These are phyloP conservation scores for Peromyscus aztecus DNA, from an alignment of 2,797 vertebrate species.

Conservation along the genomic window DNA sequence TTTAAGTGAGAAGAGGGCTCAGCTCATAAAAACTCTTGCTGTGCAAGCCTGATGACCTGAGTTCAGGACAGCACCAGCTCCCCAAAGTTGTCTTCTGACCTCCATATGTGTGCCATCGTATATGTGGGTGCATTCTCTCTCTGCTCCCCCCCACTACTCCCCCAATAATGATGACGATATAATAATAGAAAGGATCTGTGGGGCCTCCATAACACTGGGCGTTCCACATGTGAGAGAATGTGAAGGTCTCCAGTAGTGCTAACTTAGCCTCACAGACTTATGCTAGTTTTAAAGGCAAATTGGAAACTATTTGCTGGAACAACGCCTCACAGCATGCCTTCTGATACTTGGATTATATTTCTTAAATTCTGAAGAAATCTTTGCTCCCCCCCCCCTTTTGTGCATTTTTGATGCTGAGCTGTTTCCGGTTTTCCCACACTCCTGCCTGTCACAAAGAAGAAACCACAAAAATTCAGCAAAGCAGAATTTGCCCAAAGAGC, in stretches of 20 bases:
- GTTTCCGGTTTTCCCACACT: conserved; percentile 99
- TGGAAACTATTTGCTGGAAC: conserved; percentile 90
- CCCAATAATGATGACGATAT: too few relatives aligned
- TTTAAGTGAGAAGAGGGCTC: conserved; percentile 20
- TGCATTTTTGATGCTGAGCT: conserved; percentile 94
- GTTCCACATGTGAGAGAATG: conserved; percentile 81
- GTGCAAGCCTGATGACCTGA: background rate
- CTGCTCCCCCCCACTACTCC: background rate
- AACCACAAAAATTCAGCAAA: conserved; percentile 97
- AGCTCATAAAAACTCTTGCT: background rate
- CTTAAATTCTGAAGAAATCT: conserved; percentile 90
- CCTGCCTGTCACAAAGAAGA: conserved; percentile 96
- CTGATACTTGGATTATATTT: conserved; percentile 88
- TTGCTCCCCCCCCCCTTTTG: conserved; percentile 91
- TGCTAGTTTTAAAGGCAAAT: conserved; percentile 87
- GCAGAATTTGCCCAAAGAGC: conserved; percentile 93
- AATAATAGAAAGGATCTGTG: background rate
- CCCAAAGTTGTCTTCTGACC: background rate
- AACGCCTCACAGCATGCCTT: conserved; percentile 88
- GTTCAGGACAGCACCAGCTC: background rate
- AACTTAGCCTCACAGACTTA: conserved; percentile 83
- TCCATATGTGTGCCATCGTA: background rate
- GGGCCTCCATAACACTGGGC: conserved; percentile 56
- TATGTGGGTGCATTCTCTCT: background rate
- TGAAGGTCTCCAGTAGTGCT: conserved; percentile 82